phyloP scores from a whole-genome alignment of 2,888 invertebrate genomes.

The Branchellion lobata region DNA sequence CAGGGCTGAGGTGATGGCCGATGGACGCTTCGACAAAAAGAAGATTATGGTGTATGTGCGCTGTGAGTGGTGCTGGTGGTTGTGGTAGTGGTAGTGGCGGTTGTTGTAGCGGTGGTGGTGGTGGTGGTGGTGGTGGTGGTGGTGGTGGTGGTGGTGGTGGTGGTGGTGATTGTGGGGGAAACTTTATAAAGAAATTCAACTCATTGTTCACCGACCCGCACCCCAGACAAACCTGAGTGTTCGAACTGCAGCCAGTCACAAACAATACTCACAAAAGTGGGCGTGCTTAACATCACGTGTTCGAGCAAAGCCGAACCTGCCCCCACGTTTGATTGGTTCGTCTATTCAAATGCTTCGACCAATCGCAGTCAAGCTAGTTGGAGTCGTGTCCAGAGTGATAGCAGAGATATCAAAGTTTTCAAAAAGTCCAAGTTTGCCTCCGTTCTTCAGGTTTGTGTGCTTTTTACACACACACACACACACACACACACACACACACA shows the following conservation, averaged over 20 bases:
- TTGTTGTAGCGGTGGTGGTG: not conserved
- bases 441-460: not conserved
- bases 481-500: not conserved
- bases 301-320: not conserved
- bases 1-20: slow-evolving; percentile 51
- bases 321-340: not conserved
- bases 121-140: too few relatives aligned
- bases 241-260: not conserved
- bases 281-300: not conserved
- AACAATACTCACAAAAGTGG: not conserved
- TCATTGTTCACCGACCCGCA: too few relatives aligned
- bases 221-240: not conserved
- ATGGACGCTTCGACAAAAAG: slow-evolving; percentile 46
- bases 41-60: slow-evolving; percentile 51
- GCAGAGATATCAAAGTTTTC: not conserved
- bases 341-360: not conserved
- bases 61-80: slow-evolving; percentile 48
- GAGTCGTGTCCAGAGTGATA: not conserved
- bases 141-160: too few relatives aligned
- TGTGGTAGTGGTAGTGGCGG: not conserved
- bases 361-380: not conserved
- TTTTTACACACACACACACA: too few relatives aligned
- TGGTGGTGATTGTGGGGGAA: too few relatives aligned
- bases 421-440: not conserved
- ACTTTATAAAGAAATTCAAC: too few relatives aligned